Conservation (phyloP, 2,113 vertebrate species). For the Platysteira castanea region DNA sequence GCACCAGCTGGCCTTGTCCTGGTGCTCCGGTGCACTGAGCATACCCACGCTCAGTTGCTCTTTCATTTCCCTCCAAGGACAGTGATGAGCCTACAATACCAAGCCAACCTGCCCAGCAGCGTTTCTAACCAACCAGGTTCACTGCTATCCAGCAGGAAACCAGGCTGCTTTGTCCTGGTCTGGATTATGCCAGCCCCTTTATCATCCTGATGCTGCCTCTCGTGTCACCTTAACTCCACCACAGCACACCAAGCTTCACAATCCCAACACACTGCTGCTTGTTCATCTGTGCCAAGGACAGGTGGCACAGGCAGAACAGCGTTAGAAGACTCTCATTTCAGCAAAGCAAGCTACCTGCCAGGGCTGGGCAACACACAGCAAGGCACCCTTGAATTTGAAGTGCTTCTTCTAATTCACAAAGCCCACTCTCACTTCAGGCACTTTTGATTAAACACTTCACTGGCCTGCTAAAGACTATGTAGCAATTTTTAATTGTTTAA, state of each 20-base stretch:
- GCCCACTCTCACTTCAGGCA: neutral
- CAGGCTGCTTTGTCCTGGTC: fast-evolving
- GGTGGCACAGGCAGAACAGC: neutral
- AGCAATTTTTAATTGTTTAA: neutral
- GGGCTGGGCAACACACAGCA: neutral
- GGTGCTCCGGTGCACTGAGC: neutral
- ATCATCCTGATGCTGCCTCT: neutral
- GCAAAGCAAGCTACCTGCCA: neutral
- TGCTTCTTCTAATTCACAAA: neutral
- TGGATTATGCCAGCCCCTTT: neutral
- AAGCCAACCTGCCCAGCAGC: neutral
- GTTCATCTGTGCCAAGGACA: neutral
- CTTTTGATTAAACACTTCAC: neutral
- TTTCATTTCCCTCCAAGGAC: neutral
- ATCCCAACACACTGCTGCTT: neutral
- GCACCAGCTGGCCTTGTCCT: neutral
- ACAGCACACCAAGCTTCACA: neutral
- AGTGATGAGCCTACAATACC: neutral
- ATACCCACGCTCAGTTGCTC: neutral
- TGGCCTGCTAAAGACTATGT: neutral
- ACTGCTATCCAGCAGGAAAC: neutral
- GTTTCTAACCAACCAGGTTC: neutral
- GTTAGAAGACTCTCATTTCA: neutral
- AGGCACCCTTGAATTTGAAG: neutral
- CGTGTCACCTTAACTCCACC: fast-evolving